A percentile compares a stretch with the other conserved stretches of the same genome.
Conservation (phyloP, 2,797 vertebrate genomes). For the Pseudocheirus occidentalis region DNA sequence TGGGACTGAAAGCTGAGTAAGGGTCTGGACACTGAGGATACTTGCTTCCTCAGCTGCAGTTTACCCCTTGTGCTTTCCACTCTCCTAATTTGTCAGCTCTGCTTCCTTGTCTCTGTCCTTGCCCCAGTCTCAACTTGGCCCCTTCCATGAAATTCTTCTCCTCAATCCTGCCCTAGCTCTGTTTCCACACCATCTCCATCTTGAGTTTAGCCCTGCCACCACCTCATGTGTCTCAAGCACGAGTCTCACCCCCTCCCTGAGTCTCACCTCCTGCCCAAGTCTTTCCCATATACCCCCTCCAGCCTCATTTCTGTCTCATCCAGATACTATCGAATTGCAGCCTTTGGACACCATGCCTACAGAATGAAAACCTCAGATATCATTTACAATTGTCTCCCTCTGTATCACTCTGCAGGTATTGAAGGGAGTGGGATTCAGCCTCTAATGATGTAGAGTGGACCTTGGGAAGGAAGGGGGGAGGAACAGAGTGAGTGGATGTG, state of each 20-base stretch:
- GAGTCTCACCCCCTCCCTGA: background rate
- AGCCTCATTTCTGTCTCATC: background rate
- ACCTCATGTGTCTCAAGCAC: background rate
- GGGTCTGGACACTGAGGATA: background rate
- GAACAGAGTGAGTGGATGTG: fast-evolving
- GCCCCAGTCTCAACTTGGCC: background rate
- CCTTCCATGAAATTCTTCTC: background rate
- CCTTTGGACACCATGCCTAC: conserved; percentile 92
- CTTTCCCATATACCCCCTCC: background rate
- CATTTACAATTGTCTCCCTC: conserved; percentile 93
- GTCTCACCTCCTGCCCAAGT: background rate
- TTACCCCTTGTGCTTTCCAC: background rate
- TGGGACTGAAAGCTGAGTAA: conserved; percentile 73
- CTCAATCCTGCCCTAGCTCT: background rate
- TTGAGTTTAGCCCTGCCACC: background rate
- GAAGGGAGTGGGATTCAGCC: background rate
- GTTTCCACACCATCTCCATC: background rate
- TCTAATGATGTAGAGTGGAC: background rate
- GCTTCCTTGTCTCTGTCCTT: background rate
- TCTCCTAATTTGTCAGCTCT: background rate
- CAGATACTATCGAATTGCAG: conserved; percentile 94
- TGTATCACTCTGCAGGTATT: conserved; percentile 94
- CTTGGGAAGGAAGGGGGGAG: background rate
- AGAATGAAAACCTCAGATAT: conserved; percentile 87
- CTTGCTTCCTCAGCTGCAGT: background rate